Conservation (phyloP, 2,797 vertebrate species). For the Bradypodion ventrale region DNA sequence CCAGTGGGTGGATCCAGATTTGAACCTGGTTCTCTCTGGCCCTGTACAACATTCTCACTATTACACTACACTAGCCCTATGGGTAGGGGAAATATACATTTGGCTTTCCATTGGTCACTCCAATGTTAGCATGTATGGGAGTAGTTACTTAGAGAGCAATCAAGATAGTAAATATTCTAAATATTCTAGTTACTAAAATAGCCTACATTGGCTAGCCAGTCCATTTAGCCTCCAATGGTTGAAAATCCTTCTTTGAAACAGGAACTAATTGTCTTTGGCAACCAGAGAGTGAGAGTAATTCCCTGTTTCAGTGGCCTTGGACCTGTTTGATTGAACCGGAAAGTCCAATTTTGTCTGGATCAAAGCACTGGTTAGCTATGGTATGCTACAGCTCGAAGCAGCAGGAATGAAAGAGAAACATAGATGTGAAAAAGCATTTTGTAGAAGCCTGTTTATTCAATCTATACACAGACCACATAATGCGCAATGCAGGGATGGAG, state of each 20-base stretch:
- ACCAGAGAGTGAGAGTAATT: background rate
- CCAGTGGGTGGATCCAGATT: background rate
- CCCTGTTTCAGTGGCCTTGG: background rate
- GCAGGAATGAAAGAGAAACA: background rate
- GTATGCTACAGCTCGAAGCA: background rate
- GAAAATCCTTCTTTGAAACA: background rate
- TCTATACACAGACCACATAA: no score
- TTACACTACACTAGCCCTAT: background rate
- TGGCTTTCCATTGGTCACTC: background rate
- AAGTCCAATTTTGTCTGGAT: conserved; percentile 3
- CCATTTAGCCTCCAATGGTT: background rate
- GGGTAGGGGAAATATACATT: background rate
- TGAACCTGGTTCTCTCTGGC: background rate
- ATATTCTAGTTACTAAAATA: background rate
- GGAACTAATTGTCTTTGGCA: conserved; percentile 12
- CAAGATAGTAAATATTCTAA: background rate
- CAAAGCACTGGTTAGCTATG: background rate
- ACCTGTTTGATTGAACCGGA: conserved; percentile 11
- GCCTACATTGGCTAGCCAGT: background rate
- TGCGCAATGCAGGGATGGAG: no score
- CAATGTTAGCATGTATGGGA: background rate
- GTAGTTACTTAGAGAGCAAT: background rate
- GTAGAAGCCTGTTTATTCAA: no score
- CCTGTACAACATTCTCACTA: background rate
- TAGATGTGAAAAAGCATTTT: background rate